These are phyloP conservation scores for Leucoraja erinaceus DNA, from an alignment of 2,113 vertebrate species.

Conservation along the genomic window DNA sequence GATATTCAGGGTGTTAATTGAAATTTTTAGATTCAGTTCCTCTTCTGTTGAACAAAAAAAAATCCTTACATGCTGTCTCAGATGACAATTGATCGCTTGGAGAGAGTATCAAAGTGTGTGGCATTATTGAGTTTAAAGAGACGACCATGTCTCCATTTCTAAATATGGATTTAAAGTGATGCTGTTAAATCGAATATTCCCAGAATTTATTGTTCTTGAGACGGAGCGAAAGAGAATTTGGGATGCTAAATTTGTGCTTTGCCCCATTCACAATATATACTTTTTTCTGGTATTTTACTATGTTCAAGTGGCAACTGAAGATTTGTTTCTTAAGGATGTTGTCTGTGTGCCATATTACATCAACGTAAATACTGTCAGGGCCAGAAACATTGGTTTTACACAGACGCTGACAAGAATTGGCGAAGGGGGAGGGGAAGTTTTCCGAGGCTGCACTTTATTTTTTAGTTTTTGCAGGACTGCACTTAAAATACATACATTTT, in stretches of 20 bases:
- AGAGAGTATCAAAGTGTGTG: background rate
- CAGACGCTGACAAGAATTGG: background rate
- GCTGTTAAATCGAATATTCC: background rate
- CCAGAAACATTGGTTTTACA: background rate
- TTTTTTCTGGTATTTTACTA: background rate
- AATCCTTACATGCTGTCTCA: too few species aligned
- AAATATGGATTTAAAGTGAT: background rate
- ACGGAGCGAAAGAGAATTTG: background rate
- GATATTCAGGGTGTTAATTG: background rate
- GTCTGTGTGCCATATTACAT: background rate
- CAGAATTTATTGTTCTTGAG: background rate
- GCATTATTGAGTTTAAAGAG: background rate
- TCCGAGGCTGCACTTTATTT: background rate
- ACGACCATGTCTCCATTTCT: background rate
- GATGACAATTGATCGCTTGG: background rate
- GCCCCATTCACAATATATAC: too few species aligned
- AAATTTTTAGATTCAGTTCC: conserved; percentile 7
- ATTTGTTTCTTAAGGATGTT: background rate
- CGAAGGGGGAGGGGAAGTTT: background rate
- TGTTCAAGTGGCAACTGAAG: background rate
- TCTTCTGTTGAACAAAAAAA: background rate
- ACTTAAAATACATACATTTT: background rate
- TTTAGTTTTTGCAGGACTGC: background rate
- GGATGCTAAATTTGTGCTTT: too few species aligned
- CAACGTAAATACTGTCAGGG: background rate